A percentile compares a stretch with the other conserved stretches of the same genome.
phyloP scores from a whole-genome alignment of 2,113 vertebrate species.

The Phalacrocorax aristotelis region DNA sequence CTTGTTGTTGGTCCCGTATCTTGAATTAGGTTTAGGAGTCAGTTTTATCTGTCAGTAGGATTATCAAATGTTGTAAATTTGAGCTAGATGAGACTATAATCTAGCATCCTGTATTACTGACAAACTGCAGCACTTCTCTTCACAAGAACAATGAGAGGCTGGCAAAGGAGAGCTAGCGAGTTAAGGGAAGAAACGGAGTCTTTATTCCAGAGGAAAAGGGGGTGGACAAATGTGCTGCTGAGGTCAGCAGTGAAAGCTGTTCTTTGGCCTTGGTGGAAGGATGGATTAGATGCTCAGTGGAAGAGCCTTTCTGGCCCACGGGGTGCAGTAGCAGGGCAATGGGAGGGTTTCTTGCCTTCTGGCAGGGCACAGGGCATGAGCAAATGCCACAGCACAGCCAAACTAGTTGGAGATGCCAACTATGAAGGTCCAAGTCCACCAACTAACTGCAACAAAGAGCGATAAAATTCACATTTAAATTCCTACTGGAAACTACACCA shows the following conservation, averaged over 20 bases:
- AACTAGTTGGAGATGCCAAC: neutral
- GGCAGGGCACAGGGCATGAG: neutral
- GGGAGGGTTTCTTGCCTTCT: neutral
- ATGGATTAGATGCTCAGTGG: neutral
- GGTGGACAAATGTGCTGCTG: neutral
- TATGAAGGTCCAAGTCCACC: neutral
- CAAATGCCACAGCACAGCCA: neutral
- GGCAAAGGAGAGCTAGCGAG: neutral
- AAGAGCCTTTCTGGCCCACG: neutral
- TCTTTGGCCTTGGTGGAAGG: neutral
- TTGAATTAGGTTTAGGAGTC: neutral
- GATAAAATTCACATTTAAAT: neutral
- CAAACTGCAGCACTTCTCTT: neutral
- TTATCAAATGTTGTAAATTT: neutral
- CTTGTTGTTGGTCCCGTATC: neutral
- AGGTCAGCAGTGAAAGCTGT: neutral
- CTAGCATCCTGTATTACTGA: neutral
- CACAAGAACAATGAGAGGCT: neutral
- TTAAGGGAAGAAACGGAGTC: neutral
- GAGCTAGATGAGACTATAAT: neutral
- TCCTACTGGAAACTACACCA: neutral
- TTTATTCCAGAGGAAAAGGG: neutral
- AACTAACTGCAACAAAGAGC: neutral
- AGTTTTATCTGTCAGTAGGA: neutral
- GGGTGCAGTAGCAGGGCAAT: neutral